These are phyloP conservation scores for Cirrhinus molitorella DNA, from an alignment of 2,797 vertebrate species.

Conservation along the genomic window DNA sequence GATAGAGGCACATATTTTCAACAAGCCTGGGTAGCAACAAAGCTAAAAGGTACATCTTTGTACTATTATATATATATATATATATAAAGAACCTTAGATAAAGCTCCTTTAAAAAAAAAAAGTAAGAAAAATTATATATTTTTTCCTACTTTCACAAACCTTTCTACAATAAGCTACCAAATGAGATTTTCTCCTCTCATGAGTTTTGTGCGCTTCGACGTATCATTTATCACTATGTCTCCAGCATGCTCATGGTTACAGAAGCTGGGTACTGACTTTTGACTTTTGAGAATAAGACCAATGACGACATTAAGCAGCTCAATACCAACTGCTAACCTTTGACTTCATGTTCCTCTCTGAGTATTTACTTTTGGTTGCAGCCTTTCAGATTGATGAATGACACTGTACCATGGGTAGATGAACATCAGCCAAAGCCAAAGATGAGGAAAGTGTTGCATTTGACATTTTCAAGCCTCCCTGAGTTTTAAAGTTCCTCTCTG, in stretches of 20 bases:
- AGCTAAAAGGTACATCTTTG: not conserved
- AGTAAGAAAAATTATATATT: too few species aligned
- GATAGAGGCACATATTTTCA: not conserved
- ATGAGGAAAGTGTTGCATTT: constrained; percentile 47
- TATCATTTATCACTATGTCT: constrained; percentile 43
- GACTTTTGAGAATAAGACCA: constrained; percentile 53
- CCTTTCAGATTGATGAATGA: constrained; percentile 59
- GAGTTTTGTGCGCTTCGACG: constrained; percentile 14
- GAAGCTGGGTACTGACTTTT: constrained; percentile 53
- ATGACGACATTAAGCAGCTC: constrained; percentile 55
- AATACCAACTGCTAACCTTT: constrained; percentile 58
- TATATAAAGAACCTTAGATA: too few species aligned
- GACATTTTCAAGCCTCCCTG: constrained; percentile 59
- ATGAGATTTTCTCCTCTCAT: constrained; percentile 17
- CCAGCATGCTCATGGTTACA: constrained; percentile 8
- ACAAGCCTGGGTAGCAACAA: not conserved
- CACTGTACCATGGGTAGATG: constrained; percentile 48
- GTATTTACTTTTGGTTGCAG: constrained; percentile 38
- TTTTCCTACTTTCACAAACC: constrained; percentile 8
- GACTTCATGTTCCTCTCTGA: constrained; percentile 36
- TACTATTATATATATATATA: too few species aligned
- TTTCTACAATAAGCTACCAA: constrained; percentile 9
- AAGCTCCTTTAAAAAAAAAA: too few species aligned
- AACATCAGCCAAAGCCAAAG: constrained; percentile 44
- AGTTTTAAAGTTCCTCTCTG: constrained; percentile 29